Percentiles rank a stretch among this genome's conserved stretches.
Evolutionary conservation across 2,113 vertebrate genomes (phyloP).

Genomic region (Leptosomus discolor): DNA sequence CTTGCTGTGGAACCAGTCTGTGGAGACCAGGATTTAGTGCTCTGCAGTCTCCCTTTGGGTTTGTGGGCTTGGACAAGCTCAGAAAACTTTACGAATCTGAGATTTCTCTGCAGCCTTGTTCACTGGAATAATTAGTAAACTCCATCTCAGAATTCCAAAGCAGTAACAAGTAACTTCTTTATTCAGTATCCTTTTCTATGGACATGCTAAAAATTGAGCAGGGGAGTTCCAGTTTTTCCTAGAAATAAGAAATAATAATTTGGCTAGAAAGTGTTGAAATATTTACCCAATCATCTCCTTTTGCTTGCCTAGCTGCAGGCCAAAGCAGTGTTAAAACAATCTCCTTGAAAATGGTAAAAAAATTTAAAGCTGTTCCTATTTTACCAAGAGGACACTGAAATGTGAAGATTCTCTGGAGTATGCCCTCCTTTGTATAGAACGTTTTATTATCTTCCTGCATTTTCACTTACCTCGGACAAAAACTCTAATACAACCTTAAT

Average conservation of each 20-base stretch:
- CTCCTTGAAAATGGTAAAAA: neutral
- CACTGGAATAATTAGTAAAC: neutral
- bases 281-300: neutral
- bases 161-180: neutral
- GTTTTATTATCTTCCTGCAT: neutral
- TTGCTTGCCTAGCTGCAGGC: neutral
- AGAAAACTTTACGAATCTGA: neutral
- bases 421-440: neutral
- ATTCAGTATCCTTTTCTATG: neutral
- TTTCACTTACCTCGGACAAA: neutral
- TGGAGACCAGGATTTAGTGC: neutral
- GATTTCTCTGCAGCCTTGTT: neutral
- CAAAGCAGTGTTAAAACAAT: neutral
- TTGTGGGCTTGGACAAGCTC: neutral
- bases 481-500: neutral
- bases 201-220: neutral
- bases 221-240: neutral
- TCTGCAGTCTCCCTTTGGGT: neutral
- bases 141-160: neutral
- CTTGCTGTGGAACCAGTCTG: neutral
- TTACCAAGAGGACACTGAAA: neutral
- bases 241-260: neutral
- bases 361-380: neutral
- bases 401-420: neutral
- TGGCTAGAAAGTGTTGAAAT: neutral